phyloP scores from a whole-genome alignment of 1,140 invertebrate genomes.

The Cataglyphis hispanica region DNA sequence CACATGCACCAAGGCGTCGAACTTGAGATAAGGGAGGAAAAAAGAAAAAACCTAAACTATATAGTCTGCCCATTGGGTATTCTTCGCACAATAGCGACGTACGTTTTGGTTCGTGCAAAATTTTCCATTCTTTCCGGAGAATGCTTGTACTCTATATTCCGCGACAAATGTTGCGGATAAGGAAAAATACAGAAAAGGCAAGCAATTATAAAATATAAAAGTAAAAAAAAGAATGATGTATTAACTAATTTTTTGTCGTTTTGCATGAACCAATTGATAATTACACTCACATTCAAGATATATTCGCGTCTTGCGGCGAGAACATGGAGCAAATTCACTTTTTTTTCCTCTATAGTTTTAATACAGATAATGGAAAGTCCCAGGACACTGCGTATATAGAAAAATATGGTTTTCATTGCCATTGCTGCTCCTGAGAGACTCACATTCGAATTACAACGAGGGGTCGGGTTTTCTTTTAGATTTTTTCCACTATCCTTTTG shows the following conservation, averaged over 20 bases:
- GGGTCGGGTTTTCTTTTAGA: constrained; percentile 48
- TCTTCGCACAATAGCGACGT: constrained; percentile 39
- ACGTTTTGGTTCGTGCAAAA: constrained; percentile 69
- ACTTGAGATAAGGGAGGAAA: constrained; percentile 20
- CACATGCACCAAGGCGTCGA: constrained; percentile 51
- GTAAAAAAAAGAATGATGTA: neutral
- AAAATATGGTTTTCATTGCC: constrained; percentile 80
- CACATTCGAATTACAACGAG: constrained; percentile 70
- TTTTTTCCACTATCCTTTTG: constrained; percentile 39
- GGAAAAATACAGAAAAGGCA: too few species aligned
- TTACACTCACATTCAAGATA: constrained; percentile 35
- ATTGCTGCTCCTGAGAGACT: constrained; percentile 67
- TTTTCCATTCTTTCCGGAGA: neutral
- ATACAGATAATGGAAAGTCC: constrained; percentile 69
- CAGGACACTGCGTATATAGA: constrained; percentile 78
- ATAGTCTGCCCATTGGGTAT: constrained; percentile 23
- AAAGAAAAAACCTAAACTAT: constrained; percentile 50
- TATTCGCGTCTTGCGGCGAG: constrained; percentile 1
- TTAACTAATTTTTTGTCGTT: constrained; percentile 5
- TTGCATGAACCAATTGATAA: constrained; percentile 63
- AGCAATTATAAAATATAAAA: neutral
- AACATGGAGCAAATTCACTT: constrained; percentile 53
- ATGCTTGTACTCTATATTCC: neutral
- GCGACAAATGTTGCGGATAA: neutral
- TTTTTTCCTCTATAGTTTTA: constrained; percentile 44